Evolutionary conservation across 30 jellyfish, hydroid and myxozoan species (phyloP), one percentile per base, ranked within the genome.

Genomic region (Chironex yamaguchii): DNA sequence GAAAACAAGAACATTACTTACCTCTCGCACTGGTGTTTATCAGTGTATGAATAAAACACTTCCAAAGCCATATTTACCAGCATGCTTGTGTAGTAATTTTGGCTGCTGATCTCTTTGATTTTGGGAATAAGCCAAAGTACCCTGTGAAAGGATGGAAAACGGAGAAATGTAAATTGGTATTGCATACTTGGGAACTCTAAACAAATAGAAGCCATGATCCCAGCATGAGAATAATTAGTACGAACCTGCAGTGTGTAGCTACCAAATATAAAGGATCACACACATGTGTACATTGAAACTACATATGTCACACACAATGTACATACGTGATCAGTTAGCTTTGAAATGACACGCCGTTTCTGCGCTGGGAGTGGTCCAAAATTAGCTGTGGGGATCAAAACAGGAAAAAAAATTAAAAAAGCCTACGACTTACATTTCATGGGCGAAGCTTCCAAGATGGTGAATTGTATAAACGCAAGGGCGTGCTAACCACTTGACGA

Each of bases 361-460:
- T n/a, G n/a, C n/a, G n/a, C n/a, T n/a, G n/a, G n/a, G n/a, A n/a
- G n/a, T n/a, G n/a, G n/a, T n/a, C n/a, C n/a, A n/a, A n/a, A n/a
- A n/a, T n/a, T n/a, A n/a, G n/a, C n/a, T n/a, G n/a, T n/a, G n/a
- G n/a, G n/a, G n/a, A n/a, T n/a, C n/a, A n/a, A n/a, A n/a, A n/a
- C n/a, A n/a, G n/a, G n/a, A n/a, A n/a, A n/a, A n/a, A n/a, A n/a
- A n/a, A n/a, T n/a, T n/a, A n/a, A n/a, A n/a, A n/a, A n/a, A n/a
- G n/a, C n/a, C n/a, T n/a, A n/a, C 53, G 9, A 78, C 98, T 93
- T 72, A 93, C 98, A 93, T 6, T 66, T 87, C 96, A 17, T 88
- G 71, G 22, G 86, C 80, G 62, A 77, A 93, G 26, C 58, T 73
- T 31, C 50, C 36, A 34, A 93, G n/a, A 67, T 87, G 97, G 28